Evolutionary conservation across 2,888 invertebrate genomes (phyloP), one percentile per base, ranked within the genome.

Genomic region (Abrostola triplasia): DNA sequence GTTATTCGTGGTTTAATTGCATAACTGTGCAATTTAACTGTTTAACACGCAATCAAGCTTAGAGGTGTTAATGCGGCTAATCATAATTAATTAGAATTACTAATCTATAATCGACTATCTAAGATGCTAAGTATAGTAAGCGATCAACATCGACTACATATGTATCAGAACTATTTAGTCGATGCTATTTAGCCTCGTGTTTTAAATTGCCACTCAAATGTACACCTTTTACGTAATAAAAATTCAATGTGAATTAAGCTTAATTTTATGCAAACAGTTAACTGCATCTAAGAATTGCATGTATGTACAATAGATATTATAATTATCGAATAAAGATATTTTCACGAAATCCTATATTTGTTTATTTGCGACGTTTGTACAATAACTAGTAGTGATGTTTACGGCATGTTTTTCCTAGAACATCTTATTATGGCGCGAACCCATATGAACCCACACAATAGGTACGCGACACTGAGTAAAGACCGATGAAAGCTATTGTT

Each of bases 341-440:
- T 76, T 61, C 57, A 66, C 47, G 37, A 50, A 67, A 71, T 64
- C 58, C 54, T 76, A 59, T 64, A 62, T 73, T 75, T 78, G 60
- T 83, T 73, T 78, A 67, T 76, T 70, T 64, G 69, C 63, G 61
- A 49, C 52, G 36, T 60, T 54, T 59, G 62, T 64, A 59, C 55
- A 65, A 38, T 67, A 70, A 59, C 64, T 70, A 65, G 56, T 62
- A 44, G 53, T 63, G 67, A 76, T 80, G 79, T 79, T 80, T 80
- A 79, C 75, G 70, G 58, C 56, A 44, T 57, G 64, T 63, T 64
- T 77, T 86, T 87, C 84, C 71, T 72, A 83, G 86, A 84, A 86
- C 69, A 71, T 61, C 66, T 78, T 77, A 73, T 80, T 77, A 84
- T 75, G 80, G 79, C 73, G 66, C 78, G 78, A 82, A 81, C 76